These are phyloP conservation scores for Podarcis siculus DNA, from an alignment of 2,797 vertebrate genomes.

Conservation along the genomic window DNA sequence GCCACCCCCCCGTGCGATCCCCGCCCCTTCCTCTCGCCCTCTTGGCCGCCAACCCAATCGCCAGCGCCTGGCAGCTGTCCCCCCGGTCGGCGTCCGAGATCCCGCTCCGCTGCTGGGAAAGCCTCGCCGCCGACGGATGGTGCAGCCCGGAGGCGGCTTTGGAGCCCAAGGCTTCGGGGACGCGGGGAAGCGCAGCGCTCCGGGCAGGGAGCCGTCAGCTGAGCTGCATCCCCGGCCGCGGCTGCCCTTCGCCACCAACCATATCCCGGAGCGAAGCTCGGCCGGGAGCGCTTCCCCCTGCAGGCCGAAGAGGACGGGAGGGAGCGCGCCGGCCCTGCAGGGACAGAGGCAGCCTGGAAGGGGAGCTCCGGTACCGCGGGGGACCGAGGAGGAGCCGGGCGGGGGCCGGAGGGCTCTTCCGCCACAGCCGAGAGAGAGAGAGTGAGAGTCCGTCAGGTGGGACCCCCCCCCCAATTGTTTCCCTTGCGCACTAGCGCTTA, in stretches of 20 bases:
- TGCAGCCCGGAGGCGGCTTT: constrained; percentile 25
- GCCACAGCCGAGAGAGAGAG: not conserved
- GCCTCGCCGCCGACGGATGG: constrained; percentile 8
- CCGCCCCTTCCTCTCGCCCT: not conserved
- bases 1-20: not conserved
- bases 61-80: not conserved
- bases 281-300: constrained; percentile 22
- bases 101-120: not conserved
- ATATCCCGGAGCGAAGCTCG: constrained; percentile 53
- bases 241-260: constrained; percentile 68
- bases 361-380: not conserved
- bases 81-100: not conserved
- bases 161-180: no score
- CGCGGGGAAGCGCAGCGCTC: not conserved
- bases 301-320: not conserved
- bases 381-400: not conserved
- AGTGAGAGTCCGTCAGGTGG: no score
- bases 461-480: no score
- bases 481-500: no score
- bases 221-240: not conserved
- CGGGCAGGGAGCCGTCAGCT: not conserved
- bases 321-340: not conserved
- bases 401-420: not conserved
- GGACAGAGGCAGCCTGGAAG: not conserved
- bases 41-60: not conserved